Evolutionary conservation across 2,888 invertebrate species (phyloP), one percentile per base, ranked within the genome.

Genomic region (Drosophila parthenogenetica): DNA sequence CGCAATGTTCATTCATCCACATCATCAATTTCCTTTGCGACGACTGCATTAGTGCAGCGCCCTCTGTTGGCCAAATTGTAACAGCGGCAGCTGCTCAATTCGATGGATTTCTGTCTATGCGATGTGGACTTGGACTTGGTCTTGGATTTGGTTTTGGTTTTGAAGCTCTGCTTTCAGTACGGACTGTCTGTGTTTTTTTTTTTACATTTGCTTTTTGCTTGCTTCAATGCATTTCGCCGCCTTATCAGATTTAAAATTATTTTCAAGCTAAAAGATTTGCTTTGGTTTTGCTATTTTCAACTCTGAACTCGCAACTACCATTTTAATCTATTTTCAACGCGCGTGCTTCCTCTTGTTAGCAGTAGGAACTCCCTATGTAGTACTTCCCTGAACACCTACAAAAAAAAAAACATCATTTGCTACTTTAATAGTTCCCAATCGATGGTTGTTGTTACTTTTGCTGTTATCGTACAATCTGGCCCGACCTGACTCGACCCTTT

Each of bases 1-100:
- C 83, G 76, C 87, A 90, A 84, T 90, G 91, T 83, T 87, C 91
- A 90, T 85, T 90, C 90, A 91, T 87, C 90, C 90, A 91, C 90
- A 90, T 90, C 91, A 90, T 90, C 90, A 90, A 90, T 91, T 90
- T 90, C 87, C 90, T 87, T 73, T 76, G 72, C 70, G 61, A 73
- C 68, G 81, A 75, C 72, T 73, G 81, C 84, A 80, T 73, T 81
- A 84, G 79, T 45, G 77, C 25, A 63, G 69, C 79, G 54, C 71
- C 73, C 67, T 61, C 74, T 77, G 51, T 68, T 62, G 82, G 54
- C 67, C 63, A 62, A 77, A 42, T 42, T 53, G 10, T 39, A 32
- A 40, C 14, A 43, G 42, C 46, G 39, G 45, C 35, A 37, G 19
- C 61, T 32, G 48, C 69, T 57, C 60, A 62, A 62, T 49, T 60